A percentile compares a stretch with the other conserved stretches of the same genome.
Evolutionary conservation across 2,888 invertebrate genomes (phyloP).

Genomic region (Slavum lentiscoides): DNA sequence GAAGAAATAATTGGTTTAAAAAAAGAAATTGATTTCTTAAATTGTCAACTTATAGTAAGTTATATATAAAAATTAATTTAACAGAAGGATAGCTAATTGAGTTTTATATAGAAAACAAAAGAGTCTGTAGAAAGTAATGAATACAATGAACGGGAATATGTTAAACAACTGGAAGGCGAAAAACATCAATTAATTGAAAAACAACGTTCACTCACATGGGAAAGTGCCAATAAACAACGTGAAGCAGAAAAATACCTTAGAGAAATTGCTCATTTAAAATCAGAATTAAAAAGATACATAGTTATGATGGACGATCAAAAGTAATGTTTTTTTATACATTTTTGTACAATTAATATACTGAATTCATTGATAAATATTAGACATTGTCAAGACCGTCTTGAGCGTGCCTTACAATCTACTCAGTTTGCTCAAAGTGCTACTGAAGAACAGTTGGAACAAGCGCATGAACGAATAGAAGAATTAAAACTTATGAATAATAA

Average conservation of each 20-base stretch:
- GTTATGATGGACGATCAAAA: conserved; percentile 44
- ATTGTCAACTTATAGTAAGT: conserved; percentile 34
- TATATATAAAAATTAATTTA: neutral
- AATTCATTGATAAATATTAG: conserved; percentile 7
- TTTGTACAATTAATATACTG: neutral
- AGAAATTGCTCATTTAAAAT: conserved; percentile 31
- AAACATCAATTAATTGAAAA: conserved; percentile 47
- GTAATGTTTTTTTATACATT: conserved; percentile 13
- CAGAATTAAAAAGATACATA: conserved; percentile 29
- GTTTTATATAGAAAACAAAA: conserved; percentile 30
- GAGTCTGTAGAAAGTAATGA: conserved; percentile 46
- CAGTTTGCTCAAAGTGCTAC: conserved; percentile 45
- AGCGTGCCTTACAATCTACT: conserved; percentile 42
- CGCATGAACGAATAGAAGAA: conserved; percentile 37
- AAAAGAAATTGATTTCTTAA: conserved; percentile 49
- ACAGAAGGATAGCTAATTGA: neutral
- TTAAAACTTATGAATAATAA: conserved; percentile 43
- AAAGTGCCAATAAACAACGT: conserved; percentile 30
- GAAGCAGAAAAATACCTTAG: conserved; percentile 34
- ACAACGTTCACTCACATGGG: conserved; percentile 44
- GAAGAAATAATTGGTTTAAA: conserved; percentile 43
- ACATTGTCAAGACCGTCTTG: conserved; percentile 37
- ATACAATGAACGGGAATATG: conserved; percentile 41
- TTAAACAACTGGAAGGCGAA: conserved; percentile 45
- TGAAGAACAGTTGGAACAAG: conserved; percentile 45